A percentile compares a stretch with the other conserved stretches of the same genome.
These are phyloP conservation scores for Psittacula echo DNA, from an alignment of 2,797 vertebrate genomes.

Conservation along the genomic window DNA sequence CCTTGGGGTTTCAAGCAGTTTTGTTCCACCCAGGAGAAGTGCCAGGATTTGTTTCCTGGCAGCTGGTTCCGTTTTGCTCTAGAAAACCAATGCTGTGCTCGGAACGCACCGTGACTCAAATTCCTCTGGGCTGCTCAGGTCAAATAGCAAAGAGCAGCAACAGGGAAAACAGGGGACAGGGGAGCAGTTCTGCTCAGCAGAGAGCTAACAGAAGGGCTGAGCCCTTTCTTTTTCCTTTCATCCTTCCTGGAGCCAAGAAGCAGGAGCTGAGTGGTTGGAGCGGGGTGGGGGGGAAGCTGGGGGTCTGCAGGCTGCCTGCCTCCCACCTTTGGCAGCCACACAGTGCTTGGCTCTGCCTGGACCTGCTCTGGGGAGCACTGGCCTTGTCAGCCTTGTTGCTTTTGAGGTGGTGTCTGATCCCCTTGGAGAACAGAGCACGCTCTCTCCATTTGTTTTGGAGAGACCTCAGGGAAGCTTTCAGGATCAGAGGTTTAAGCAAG, in stretches of 20 bases:
- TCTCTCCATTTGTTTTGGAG: neutral
- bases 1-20: constrained; percentile 19
- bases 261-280: neutral
- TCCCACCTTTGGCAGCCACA: neutral
- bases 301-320: neutral
- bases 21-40: constrained; percentile 38
- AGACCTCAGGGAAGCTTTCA: constrained; percentile 37
- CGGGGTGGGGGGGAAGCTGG: neutral
- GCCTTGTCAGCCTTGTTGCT: neutral
- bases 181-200: neutral
- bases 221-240: neutral
- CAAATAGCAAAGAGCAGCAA: constrained; percentile 42
- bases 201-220: neutral
- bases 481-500: constrained; percentile 9
- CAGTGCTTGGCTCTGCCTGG: neutral
- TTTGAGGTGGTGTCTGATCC: neutral
- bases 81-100: constrained; percentile 47
- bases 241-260: neutral
- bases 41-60: constrained; percentile 59
- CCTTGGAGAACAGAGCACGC: neutral
- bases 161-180: neutral
- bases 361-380: neutral
- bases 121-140: constrained; percentile 40
- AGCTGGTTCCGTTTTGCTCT: constrained; percentile 48
- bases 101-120: constrained; percentile 40